Percentiles rank a stretch among this genome's conserved stretches.
phyloP scores from a whole-genome alignment of 2,113 vertebrate species.

The Noctilio leporinus region DNA sequence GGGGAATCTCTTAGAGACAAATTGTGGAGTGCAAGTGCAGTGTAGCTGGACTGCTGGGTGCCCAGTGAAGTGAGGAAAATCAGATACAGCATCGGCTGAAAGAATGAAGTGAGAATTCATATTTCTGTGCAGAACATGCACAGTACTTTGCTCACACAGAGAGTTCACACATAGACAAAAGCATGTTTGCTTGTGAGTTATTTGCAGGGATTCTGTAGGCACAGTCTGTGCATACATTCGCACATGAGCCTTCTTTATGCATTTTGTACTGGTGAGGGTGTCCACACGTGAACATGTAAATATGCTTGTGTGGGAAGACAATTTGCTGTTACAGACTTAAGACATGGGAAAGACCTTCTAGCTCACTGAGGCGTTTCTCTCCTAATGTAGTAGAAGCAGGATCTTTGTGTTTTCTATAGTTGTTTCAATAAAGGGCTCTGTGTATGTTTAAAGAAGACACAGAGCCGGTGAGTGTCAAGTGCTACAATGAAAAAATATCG shows the following conservation, averaged over 20 bases:
- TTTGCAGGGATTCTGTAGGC: conserved; percentile 32
- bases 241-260: conserved; percentile 27
- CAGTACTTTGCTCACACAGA: conserved; percentile 69
- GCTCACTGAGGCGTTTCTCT: conserved; percentile 55
- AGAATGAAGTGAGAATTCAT: conserved; percentile 79
- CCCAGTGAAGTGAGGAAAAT: conserved; percentile 91
- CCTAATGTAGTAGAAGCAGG: conserved; percentile 6
- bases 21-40: conserved; percentile 88
- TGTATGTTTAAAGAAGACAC: conserved; percentile 52
- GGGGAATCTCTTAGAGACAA: conserved; percentile 89
- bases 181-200: conserved; percentile 65
- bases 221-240: neutral
- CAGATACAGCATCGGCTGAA: conserved; percentile 86
- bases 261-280: conserved; percentile 25
- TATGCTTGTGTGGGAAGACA: conserved; percentile 40
- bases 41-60: conserved; percentile 91
- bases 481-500: conserved; percentile 35
- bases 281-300: conserved; percentile 54
- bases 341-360: conserved; percentile 45
- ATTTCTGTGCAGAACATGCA: conserved; percentile 70
- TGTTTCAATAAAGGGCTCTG: conserved; percentile 36
- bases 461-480: neutral
- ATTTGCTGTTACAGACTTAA: conserved; percentile 70
- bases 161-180: conserved; percentile 76
- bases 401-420: conserved; percentile 34